Evolutionary conservation across 2,797 vertebrate species (phyloP), one percentile per base, ranked within the genome.

Genomic region (Rallus crepitans): DNA sequence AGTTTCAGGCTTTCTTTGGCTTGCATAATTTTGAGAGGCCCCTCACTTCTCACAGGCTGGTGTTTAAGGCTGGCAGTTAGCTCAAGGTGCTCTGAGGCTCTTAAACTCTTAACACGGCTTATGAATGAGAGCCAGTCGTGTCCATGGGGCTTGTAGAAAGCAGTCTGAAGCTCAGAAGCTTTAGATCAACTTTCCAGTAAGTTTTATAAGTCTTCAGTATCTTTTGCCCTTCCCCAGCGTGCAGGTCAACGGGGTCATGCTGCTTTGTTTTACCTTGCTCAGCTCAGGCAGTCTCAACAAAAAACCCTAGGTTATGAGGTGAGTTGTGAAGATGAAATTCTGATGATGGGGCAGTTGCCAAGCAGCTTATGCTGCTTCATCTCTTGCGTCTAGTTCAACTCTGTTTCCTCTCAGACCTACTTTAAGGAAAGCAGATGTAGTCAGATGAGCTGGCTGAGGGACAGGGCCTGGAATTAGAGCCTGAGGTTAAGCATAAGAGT

Each of bases 1-100:
- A 55, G 48, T 89, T 95, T 87, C 82, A 90, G 66, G 21, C 63
- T 87, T 88, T 63, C 50, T 88, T 73, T 89, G 80, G 12, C 39
- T 82, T 79, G 27, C 19, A 39, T 24, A 20, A 56, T 76, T 76
- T 87, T 70, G 68, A 39, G 90, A 80, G 78, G 78, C 56, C 75
- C 68, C 60, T 80, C 63, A 39, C 52, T 73, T 87, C 64, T 82
- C 35, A 15, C n/a, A 40, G 48, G 15, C 63, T 94, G 60, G 11
- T 8, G 4, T 69, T 91, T 70, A 60, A 48, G 60, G 45, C 23
- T 35, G 50, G 42, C 60, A 66, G 21, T 12, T 47, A 69, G 37
- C 60, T 80, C 39, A 30, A 37, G 80, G 61, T 45, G 15, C 39
- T 87, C 30, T 12, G 37, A 64, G 55, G 47, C 52, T 87, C 55